Evolutionary conservation across 2,888 invertebrate genomes (phyloP).

Genomic region (Agrochola lota): DNA sequence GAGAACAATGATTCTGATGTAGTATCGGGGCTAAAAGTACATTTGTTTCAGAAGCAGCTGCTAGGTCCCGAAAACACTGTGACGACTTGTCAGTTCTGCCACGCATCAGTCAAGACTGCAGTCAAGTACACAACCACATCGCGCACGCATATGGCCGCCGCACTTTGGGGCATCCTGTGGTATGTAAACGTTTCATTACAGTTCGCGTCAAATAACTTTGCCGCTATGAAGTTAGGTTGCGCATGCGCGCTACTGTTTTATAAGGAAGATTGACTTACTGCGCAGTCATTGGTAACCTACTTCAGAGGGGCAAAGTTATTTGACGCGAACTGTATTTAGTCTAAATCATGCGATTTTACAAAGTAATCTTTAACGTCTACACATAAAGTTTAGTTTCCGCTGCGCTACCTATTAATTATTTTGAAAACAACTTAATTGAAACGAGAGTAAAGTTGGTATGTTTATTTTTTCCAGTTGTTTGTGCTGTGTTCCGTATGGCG

Average conservation of each 20-base stretch:
- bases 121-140: slow-evolving; percentile 77
- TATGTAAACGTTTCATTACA: slow-evolving; percentile 8
- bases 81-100: slow-evolving; percentile 79
- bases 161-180: slow-evolving; percentile 70
- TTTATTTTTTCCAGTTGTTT: slow-evolving; percentile 75
- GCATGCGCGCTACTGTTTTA: too few relatives aligned
- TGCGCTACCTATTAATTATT: not conserved
- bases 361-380: not conserved
- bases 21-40: not conserved
- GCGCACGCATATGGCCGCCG: slow-evolving; percentile 78
- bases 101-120: slow-evolving; percentile 78
- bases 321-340: not conserved
- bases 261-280: too few relatives aligned
- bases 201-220: too few relatives aligned
- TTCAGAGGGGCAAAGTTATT: too few relatives aligned
- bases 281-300: too few relatives aligned
- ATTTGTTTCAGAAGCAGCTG: slow-evolving; percentile 58
- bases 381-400: not conserved
- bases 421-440: not conserved
- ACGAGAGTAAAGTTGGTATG: not conserved
- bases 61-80: slow-evolving; percentile 80
- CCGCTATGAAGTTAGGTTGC: too few relatives aligned
- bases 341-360: not conserved
- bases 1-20: not conserved
- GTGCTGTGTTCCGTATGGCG: slow-evolving; percentile 81